Evolutionary conservation across 2,113 vertebrate species (phyloP).

Genomic region (Syngnathoides biaculeatus): DNA sequence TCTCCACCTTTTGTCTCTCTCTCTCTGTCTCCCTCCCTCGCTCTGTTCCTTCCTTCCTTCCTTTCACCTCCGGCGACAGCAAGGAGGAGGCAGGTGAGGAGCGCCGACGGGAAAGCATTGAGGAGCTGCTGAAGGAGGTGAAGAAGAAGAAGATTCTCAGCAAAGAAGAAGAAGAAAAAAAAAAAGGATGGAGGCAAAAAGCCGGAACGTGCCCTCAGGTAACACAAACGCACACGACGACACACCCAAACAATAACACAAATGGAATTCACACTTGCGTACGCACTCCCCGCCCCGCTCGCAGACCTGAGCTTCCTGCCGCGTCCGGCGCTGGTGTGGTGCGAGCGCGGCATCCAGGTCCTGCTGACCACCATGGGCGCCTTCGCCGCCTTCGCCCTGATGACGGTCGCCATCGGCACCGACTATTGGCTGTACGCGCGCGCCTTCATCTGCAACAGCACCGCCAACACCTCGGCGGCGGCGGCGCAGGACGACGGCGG

Average conservation of each 20-base stretch:
- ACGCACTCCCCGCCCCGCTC: too few relatives aligned
- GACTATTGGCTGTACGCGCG: conserved; percentile 94
- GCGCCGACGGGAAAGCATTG: too few relatives aligned
- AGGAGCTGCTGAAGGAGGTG: conserved; percentile 19
- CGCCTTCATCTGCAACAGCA: conserved; percentile 91
- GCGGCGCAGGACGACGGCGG: conserved; percentile 72
- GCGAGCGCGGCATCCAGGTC: conserved; percentile 87
- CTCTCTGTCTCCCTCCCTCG: background rate
- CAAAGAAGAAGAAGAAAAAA: conserved; percentile 10
- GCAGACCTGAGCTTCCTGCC: conserved; percentile 56
- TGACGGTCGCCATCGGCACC: conserved; percentile 91
- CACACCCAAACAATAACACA: background rate
- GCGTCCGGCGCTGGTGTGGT: conserved; percentile 80
- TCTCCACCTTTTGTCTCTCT: conserved; percentile 2
- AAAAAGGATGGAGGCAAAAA: conserved; percentile 74
- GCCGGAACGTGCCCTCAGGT: conserved; percentile 74
- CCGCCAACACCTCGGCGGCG: conserved; percentile 74
- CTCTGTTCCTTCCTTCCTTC: background rate
- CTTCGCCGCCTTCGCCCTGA: conserved; percentile 88
- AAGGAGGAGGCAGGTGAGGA: too few relatives aligned
- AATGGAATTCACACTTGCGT: too few relatives aligned
- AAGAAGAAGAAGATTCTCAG: conserved; percentile 38
- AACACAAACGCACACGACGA: conserved; percentile 13
- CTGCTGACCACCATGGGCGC: conserved; percentile 89
- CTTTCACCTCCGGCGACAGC: background rate